Evolutionary conservation across 2,888 invertebrate genomes (phyloP).

Genomic region (Agriopis aurantiaria): DNA sequence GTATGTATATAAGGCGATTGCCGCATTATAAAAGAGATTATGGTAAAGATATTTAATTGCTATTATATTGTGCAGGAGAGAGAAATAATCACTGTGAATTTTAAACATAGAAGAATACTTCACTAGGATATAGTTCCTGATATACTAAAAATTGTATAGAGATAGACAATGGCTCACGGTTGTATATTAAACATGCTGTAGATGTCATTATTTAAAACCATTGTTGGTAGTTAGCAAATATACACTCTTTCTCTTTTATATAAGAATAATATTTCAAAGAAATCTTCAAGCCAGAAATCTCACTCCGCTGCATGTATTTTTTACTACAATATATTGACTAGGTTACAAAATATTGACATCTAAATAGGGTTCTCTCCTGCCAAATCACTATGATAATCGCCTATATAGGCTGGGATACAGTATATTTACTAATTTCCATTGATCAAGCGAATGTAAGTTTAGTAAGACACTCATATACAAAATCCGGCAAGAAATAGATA

Average conservation of each 20-base stretch:
- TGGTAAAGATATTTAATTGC: conserved; percentile 22
- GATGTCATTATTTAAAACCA: not conserved
- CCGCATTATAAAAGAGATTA: conserved; percentile 51
- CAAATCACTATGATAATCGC: conserved; percentile 56
- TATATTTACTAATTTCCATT: conserved; percentile 73
- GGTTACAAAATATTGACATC: conserved; percentile 9
- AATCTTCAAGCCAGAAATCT: not conserved
- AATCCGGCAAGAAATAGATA: conserved; percentile 28
- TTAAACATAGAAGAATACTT: not conserved
- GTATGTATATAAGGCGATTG: conserved; percentile 60
- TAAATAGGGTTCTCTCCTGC: conserved; percentile 25
- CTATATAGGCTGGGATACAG: conserved; percentile 66
- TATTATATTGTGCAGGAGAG: conserved; percentile 32
- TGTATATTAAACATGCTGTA: not conserved
- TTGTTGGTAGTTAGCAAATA: not conserved
- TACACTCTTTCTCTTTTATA: not conserved
- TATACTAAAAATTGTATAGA: not conserved
- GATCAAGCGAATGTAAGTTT: conserved; percentile 70
- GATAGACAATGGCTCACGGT: no score
- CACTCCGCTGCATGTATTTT: not conserved
- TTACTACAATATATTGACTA: conserved; percentile 21
- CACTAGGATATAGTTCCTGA: not conserved
- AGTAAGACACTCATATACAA: conserved; percentile 54
- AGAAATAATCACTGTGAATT: not conserved
- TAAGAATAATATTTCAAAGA: not conserved